Conservation (phyloP, 2,113 vertebrate species). For the Myiopsitta monachus region DNA sequence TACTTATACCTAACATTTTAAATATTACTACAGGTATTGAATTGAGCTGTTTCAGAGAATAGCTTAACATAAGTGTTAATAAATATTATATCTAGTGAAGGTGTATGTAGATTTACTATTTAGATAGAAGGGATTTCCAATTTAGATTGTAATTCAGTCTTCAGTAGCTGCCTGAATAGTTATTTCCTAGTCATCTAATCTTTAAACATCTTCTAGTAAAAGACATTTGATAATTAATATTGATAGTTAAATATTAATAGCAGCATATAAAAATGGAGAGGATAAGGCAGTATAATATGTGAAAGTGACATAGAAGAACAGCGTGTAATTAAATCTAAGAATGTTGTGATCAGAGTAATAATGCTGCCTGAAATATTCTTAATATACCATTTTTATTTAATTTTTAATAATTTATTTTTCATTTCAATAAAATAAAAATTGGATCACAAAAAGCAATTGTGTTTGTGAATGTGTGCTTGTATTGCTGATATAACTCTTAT, state of each 20-base stretch:
- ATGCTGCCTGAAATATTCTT: conserved; percentile 18
- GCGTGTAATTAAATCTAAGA: conserved; percentile 38
- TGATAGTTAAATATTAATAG: conserved; percentile 62
- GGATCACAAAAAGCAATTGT: background rate
- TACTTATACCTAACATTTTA: background rate
- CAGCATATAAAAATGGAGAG: background rate
- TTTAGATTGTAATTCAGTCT: background rate
- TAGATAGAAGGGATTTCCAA: background rate
- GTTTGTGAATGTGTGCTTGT: background rate
- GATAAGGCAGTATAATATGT: conserved; percentile 12
- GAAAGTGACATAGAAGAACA: conserved; percentile 4
- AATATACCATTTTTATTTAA: background rate
- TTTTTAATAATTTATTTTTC: conserved; percentile 58
- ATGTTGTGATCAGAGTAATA: conserved; percentile 9
- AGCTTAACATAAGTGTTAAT: background rate
- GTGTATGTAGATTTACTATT: background rate
- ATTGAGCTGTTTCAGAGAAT: background rate
- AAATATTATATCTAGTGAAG: background rate
- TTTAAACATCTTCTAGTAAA: conserved; percentile 45
- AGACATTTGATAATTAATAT: conserved; percentile 46
- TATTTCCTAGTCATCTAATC: background rate
- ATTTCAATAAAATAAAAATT: background rate
- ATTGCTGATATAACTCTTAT: background rate
- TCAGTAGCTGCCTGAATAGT: background rate
- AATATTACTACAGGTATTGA: background rate